A percentile compares a stretch with the other conserved stretches of the same genome.
These are phyloP conservation scores for Eudasyphora cyanicolor DNA, from an alignment of 2,888 invertebrate genomes.

Conservation along the genomic window DNA sequence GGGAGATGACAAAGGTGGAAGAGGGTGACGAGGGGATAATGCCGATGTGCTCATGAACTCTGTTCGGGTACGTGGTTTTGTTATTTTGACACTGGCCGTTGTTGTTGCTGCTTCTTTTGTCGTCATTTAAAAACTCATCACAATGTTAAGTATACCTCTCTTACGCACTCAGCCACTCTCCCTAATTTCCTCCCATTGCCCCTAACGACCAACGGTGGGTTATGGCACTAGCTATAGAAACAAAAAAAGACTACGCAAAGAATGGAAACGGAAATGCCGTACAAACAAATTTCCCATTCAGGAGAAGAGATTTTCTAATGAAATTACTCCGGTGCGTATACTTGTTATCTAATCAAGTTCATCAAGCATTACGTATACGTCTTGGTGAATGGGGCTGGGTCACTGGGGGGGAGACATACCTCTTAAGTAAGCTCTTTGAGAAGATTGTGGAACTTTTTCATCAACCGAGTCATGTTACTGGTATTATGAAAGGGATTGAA, in stretches of 20 bases:
- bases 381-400: not conserved
- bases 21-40: not conserved
- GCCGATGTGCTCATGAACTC: not conserved
- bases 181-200: too few relatives aligned
- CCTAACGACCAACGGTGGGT: too few relatives aligned
- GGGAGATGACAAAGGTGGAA: not conserved
- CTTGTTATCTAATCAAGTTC: not conserved
- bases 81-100: too few relatives aligned
- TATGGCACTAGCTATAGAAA: not conserved
- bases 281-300: not conserved
- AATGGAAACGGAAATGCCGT: not conserved
- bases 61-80: not conserved
- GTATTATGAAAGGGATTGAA: too few relatives aligned
- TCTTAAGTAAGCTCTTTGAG: too few relatives aligned
- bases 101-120: not conserved
- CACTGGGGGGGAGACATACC: too few relatives aligned
- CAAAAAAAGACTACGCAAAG: too few relatives aligned
- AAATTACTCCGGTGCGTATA: not conserved
- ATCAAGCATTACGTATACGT: not conserved
- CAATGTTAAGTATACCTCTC: conserved; percentile 12
- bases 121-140: conserved; percentile 18
- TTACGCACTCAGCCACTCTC: too few relatives aligned
- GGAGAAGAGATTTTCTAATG: not conserved
- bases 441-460: too few relatives aligned
- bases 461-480: too few relatives aligned